These are phyloP conservation scores for Nomia melanderi DNA, from an alignment of 1,140 invertebrate genomes.

Conservation along the genomic window DNA sequence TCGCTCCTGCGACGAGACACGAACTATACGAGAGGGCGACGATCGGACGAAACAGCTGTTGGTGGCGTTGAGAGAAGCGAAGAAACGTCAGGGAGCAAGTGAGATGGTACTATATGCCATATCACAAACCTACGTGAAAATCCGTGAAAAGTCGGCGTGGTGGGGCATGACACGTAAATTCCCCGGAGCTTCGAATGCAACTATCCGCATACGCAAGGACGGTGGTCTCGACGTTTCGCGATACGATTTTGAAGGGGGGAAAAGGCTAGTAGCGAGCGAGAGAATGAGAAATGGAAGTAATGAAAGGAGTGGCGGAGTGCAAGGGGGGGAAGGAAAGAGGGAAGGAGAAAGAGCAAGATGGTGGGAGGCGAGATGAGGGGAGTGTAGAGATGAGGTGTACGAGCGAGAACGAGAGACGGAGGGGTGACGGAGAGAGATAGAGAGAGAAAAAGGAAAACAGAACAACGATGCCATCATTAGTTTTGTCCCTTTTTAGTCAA, in stretches of 20 bases:
- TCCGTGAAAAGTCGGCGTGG: constrained; percentile 47
- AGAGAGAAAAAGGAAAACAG: constrained; percentile 30
- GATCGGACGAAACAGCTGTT: constrained; percentile 75
- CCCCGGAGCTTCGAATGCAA: constrained; percentile 27
- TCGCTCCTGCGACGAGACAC: constrained; percentile 35
- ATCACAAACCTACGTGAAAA: constrained; percentile 57
- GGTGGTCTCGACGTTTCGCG: constrained; percentile 54
- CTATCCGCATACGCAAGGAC: constrained; percentile 60
- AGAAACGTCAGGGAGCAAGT: constrained; percentile 68
- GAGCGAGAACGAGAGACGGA: neutral
- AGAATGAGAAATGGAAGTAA: constrained; percentile 50
- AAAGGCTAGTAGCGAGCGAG: constrained; percentile 41
- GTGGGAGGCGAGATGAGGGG: neutral
- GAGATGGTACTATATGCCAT: constrained; percentile 66
- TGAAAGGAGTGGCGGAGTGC: constrained; percentile 42
- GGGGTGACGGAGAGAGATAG: neutral
- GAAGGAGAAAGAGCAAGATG: constrained; percentile 4
- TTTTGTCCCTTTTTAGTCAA: constrained; percentile 45
- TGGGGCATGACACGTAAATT: constrained; percentile 65
- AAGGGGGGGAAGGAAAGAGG: constrained; percentile 8
- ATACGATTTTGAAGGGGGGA: constrained; percentile 42
- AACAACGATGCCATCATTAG: constrained; percentile 47
- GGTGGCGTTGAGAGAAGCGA: constrained; percentile 66
- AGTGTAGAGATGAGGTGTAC: neutral
- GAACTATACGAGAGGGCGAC: constrained; percentile 58